Percentiles rank a stretch among this genome's conserved stretches.
phyloP scores from a whole-genome alignment of 2,888 invertebrate genomes.

The Ethmia dodecea region DNA sequence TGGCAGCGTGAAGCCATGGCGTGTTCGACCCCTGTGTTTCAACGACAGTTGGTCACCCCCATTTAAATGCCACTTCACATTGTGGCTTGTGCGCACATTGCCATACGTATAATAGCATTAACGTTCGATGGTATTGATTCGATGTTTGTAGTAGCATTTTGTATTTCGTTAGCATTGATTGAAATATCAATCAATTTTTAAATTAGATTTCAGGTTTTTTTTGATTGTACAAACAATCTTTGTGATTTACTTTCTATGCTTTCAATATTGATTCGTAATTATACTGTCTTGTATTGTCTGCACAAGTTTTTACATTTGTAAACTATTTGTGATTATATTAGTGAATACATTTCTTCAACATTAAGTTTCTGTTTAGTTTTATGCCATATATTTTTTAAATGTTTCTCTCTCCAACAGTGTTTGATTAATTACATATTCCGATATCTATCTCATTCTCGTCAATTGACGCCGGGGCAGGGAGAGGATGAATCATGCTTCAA shows the following conservation, averaged over 20 bases:
- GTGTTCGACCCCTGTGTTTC: conserved; percentile 62
- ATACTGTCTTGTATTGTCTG: too few species aligned
- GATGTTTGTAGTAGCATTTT: conserved; percentile 21
- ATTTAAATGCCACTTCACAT: conserved; percentile 73
- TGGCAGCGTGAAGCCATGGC: conserved; percentile 65
- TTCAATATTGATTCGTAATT: too few species aligned
- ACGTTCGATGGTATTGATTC: conserved; percentile 49
- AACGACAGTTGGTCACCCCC: conserved; percentile 77
- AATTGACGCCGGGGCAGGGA: conserved; percentile 56
- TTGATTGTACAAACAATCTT: neutral
- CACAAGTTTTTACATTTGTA: too few species aligned
- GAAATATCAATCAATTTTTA: neutral
- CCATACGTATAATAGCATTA: conserved; percentile 50
- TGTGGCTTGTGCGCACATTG: conserved; percentile 72
- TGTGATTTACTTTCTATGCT: too few species aligned
- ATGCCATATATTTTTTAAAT: too few species aligned
- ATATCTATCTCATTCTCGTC: conserved; percentile 52
- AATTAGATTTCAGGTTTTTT: neutral
- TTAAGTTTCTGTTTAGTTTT: too few species aligned
- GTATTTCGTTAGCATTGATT: neutral
- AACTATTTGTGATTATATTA: too few species aligned
- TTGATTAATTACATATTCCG: conserved; percentile 33
- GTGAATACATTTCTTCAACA: too few species aligned
- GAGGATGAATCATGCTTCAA: conserved; percentile 73
- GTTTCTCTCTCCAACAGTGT: too few species aligned